Evolutionary conservation across 2,888 invertebrate genomes (phyloP), one percentile per base, ranked within the genome.

Genomic region (Nudaria mundana): DNA sequence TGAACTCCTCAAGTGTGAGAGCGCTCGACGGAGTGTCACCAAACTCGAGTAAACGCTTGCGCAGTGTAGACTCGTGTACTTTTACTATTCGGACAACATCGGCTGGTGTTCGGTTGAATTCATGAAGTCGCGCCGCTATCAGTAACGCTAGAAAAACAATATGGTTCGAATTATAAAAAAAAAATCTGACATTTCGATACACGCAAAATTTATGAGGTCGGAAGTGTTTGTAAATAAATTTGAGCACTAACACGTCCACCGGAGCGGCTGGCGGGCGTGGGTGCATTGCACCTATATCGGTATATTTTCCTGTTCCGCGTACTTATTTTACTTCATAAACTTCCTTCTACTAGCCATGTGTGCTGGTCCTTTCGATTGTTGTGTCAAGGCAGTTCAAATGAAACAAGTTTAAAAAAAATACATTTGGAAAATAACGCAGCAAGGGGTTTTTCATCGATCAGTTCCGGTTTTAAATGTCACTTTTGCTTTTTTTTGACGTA

Each of bases 1-100:
- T 95, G 74, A 99, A 99, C 86, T 99, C 98, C 59, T 99, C 98
- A 15, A 98, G 88, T 0, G 99, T 98, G 36, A 99, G 86, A 5
- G 95, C 94, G 67, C 98, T 97, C 7, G 98, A 97, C 0, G 99
- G 98, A 0, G 99, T 99, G 60, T 97, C 97, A 0, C 97, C 97
- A 77, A 99, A 99, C 85, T 99, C 99, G 16, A 95, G 91, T 24
- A 99, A 89, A 43, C 96, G 92, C 89, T 98, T 98, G 39, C 97
- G 91, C 24, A 98, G 86, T 0, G 98, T 98, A 0, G 96, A 94
- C 79, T 98, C 97, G 70, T 98, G 97, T 10, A 98, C 97, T 85
- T 97, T 97, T 0, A 98, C 98, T 63, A 98, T 96, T 71, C 95
- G 94, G 10, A 98, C 95, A 32, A 99, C 94, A 71, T 99, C 97